Evolutionary conservation across 2,888 invertebrate species (phyloP).

Genomic region (Oxycera nigricornis): DNA sequence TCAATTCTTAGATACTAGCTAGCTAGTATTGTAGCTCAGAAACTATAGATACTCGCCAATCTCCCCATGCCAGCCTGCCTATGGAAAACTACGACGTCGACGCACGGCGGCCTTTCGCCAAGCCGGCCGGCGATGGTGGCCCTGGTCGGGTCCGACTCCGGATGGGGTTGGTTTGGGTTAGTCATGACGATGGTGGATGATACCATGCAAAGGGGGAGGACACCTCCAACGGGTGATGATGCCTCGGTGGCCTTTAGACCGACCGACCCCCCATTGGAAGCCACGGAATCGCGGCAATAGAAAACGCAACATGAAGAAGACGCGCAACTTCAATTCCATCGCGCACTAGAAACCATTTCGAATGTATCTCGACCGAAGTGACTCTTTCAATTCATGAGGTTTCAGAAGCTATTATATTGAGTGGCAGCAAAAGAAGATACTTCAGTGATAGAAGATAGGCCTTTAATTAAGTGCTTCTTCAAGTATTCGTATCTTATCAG

Average conservation of each 20-base stretch:
- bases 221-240: neutral
- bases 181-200: neutral
- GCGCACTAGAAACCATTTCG: neutral
- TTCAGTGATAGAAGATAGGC: neutral
- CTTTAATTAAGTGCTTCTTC: neutral
- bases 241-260: too few species aligned
- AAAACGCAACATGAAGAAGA: neutral
- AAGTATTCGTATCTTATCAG: too few species aligned
- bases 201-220: neutral
- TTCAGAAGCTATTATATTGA: neutral
- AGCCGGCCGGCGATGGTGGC: neutral
- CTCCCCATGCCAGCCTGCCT: neutral
- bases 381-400: neutral
- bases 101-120: neutral
- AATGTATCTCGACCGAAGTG: neutral
- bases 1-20: constrained; percentile 23
- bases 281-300: neutral
- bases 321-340: neutral
- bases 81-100: neutral
- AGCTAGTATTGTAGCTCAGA: neutral
- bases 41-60: neutral
- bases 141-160: too few species aligned
- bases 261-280: neutral
- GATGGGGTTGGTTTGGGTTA: too few species aligned
- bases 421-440: neutral